Evolutionary conservation across 2,888 invertebrate genomes (phyloP).

Genomic region (Agrenia bidenticulata): DNA sequence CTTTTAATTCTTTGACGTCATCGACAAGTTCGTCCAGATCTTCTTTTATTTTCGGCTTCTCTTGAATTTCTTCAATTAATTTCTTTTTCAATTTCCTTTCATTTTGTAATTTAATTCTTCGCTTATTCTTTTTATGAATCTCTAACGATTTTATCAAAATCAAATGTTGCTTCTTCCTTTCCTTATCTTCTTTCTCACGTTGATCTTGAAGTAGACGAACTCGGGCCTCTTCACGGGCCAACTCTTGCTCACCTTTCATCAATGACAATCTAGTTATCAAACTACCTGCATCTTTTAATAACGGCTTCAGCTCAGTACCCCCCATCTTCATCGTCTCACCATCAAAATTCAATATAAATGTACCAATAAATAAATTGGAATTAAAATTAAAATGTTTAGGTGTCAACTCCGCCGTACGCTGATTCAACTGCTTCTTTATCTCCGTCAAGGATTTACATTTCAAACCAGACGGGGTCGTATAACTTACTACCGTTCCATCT

Average conservation of each 20-base stretch:
- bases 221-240: conserved; percentile 13
- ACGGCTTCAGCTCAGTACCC: conserved; percentile 26
- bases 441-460: conserved; percentile 33
- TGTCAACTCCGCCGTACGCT: conserved; percentile 64
- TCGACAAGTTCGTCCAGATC: conserved; percentile 20
- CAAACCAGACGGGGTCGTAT: not conserved
- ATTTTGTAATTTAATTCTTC: conserved; percentile 37
- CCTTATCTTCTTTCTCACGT: conserved; percentile 68
- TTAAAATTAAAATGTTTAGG: conserved; percentile 91
- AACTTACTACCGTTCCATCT: not conserved
- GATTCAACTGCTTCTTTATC: conserved; percentile 65
- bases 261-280: conserved; percentile 40
- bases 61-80: conserved; percentile 22
- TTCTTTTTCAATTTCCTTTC: conserved; percentile 37
- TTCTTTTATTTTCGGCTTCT: conserved; percentile 13
- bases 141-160: conserved; percentile 66
- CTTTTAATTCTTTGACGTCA: not conserved
- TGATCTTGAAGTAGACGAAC: not conserved
- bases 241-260: conserved; percentile 29
- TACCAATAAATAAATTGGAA: conserved; percentile 83
- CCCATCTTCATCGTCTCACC: not conserved
- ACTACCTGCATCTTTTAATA: conserved; percentile 24
- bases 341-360: conserved; percentile 62
- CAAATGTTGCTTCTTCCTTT: conserved; percentile 86
- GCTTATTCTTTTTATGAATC: conserved; percentile 34